phyloP scores from a whole-genome alignment of 2,797 vertebrate genomes.

The Ptychadena robeensis region DNA sequence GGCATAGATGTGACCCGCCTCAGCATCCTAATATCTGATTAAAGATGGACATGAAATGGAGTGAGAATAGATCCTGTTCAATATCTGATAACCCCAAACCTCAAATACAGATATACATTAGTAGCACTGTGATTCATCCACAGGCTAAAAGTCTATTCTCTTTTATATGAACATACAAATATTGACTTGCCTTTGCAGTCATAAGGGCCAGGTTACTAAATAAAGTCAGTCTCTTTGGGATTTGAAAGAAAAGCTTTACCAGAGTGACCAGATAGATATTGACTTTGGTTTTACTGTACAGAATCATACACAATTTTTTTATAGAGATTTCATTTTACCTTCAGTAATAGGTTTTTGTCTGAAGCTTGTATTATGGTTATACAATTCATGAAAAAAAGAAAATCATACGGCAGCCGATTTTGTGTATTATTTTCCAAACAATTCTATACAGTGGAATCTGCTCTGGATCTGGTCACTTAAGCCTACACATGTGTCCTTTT shows the following conservation, averaged over 20 bases:
- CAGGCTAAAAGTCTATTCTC: constrained; percentile 15
- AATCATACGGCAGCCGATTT: too few species aligned
- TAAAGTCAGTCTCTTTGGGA: constrained; percentile 30
- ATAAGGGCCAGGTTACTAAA: constrained; percentile 26
- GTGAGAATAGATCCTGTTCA: constrained; percentile 74
- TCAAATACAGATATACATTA: constrained; percentile 67
- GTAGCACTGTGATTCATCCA: constrained; percentile 14
- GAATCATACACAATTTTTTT: not conserved
- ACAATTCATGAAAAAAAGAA: too few species aligned
- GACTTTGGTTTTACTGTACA: constrained; percentile 15
- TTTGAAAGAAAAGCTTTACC: constrained; percentile 20
- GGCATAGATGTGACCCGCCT: constrained; percentile 72
- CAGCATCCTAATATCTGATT: constrained; percentile 80
- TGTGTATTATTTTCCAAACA: too few species aligned
- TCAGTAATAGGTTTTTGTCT: not conserved
- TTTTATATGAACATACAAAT: constrained; percentile 22
- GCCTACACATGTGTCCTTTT: too few species aligned
- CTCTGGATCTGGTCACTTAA: too few species aligned
- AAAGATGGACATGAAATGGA: constrained; percentile 76
- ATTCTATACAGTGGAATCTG: too few species aligned
- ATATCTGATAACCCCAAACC: constrained; percentile 70
- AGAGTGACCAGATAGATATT: constrained; percentile 28
- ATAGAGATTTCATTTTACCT: not conserved
- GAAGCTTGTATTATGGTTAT: not conserved
- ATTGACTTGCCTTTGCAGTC: constrained; percentile 19